phyloP scores from a whole-genome alignment of 2,888 invertebrate species.

The Drosophila greeni region DNA sequence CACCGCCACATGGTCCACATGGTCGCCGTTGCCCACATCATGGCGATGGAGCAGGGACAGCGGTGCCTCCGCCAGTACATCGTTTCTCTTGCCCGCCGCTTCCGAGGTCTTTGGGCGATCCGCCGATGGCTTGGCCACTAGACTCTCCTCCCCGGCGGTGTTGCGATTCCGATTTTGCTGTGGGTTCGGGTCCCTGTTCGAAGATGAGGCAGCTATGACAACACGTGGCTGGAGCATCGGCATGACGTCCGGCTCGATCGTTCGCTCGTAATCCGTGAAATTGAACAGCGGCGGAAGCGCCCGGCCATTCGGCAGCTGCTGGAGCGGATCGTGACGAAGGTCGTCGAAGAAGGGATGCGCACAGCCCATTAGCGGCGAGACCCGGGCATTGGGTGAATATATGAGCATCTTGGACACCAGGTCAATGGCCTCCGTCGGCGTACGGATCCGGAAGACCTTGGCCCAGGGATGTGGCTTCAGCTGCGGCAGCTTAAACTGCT shows the following conservation, averaged over 20 bases:
- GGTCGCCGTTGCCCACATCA: constrained; percentile 63
- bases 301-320: constrained; percentile 94
- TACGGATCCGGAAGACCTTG: constrained; percentile 96
- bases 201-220: neutral
- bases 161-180: constrained; percentile 13
- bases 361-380: constrained; percentile 97
- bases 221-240: constrained; percentile 41
- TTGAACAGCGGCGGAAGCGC: constrained; percentile 97
- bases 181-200: constrained; percentile 1
- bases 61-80: neutral
- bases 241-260: constrained; percentile 72
- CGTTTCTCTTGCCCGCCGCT: neutral
- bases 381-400: constrained; percentile 97
- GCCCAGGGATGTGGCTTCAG: constrained; percentile 99
- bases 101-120: neutral
- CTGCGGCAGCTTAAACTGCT: constrained; percentile 99
- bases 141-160: constrained; percentile 52
- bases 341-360: constrained; percentile 99
- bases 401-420: constrained; percentile 94
- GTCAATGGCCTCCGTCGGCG: constrained; percentile 93
- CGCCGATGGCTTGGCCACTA: neutral
- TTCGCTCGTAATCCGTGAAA: constrained; percentile 89
- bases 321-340: constrained; percentile 93
- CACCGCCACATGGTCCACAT: constrained; percentile 48
- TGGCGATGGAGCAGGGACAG: constrained; percentile 14